phyloP scores from a whole-genome alignment of 2,888 invertebrate genomes.

The Cylindroiulus punctatus region DNA sequence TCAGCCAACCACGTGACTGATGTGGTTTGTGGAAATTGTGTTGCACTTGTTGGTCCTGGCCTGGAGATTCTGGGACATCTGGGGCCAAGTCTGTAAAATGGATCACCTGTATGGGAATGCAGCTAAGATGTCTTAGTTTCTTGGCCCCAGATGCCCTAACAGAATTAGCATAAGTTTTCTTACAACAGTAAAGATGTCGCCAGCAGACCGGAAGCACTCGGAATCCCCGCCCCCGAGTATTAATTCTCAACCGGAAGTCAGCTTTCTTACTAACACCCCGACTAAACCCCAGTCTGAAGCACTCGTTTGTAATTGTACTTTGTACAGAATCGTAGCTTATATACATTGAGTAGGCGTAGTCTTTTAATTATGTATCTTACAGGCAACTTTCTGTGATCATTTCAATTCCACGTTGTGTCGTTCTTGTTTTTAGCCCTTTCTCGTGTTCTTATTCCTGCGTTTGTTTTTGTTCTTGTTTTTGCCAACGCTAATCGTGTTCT shows the following conservation, averaged over 20 bases:
- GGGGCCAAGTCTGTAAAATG: too few relatives aligned
- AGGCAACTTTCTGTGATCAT: constrained; percentile 32
- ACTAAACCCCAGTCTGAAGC: neutral
- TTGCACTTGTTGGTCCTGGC: too few relatives aligned
- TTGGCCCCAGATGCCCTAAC: too few relatives aligned
- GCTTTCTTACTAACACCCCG: neutral
- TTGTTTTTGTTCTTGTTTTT: neutral
- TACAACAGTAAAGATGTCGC: neutral
- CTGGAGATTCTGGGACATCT: too few relatives aligned
- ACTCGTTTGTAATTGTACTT: constrained; percentile 32
- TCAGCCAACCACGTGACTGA: too few relatives aligned
- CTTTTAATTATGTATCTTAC: constrained; percentile 31
- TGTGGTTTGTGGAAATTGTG: too few relatives aligned
- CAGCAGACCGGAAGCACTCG: neutral
- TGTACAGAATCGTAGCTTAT: constrained; percentile 27
- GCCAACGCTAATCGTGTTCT: neutral
- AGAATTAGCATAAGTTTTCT: too few relatives aligned
- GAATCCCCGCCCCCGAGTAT: neutral
- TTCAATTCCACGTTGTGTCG: constrained; percentile 20
- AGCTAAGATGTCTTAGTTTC: too few relatives aligned
- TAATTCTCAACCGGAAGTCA: neutral
- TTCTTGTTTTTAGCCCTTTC: neutral
- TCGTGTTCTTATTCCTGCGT: neutral
- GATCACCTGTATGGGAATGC: too few relatives aligned
- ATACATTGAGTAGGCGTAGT: constrained; percentile 5